phyloP scores from a whole-genome alignment of 2,888 invertebrate species.

The Amiota communis region DNA sequence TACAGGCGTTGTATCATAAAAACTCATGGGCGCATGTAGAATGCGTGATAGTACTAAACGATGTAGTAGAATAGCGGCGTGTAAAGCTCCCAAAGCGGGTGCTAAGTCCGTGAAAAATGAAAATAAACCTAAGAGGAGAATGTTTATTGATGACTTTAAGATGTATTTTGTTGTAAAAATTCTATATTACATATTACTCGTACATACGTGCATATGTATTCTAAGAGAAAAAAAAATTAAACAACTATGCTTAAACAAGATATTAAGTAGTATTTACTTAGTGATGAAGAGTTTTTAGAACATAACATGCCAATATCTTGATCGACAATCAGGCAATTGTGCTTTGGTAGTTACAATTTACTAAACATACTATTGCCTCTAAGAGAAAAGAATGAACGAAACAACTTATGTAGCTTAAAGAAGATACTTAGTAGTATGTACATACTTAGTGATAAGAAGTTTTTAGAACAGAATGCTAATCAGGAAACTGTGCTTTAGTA shows the following conservation, averaged over 20 bases:
- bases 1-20: slow-evolving; percentile 79
- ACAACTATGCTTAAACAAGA: slow-evolving; percentile 10
- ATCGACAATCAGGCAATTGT: too few species aligned
- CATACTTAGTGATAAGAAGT: too few species aligned
- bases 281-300: too few species aligned
- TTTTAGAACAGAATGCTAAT: too few species aligned
- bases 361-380: too few species aligned
- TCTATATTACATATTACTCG: slow-evolving; percentile 16
- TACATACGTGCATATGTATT: not conserved
- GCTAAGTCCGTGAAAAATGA: slow-evolving; percentile 80
- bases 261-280: not conserved
- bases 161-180: too few species aligned
- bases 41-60: slow-evolving; percentile 73
- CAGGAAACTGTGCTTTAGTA: too few species aligned
- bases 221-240: not conserved
- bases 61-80: slow-evolving; percentile 71
- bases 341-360: too few species aligned
- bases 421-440: too few species aligned
- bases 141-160: not conserved
- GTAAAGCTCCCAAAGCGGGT: slow-evolving; percentile 77
- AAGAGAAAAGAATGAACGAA: too few species aligned
- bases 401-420: too few species aligned
- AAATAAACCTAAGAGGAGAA: slow-evolving; percentile 76
- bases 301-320: too few species aligned
- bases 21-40: slow-evolving; percentile 75